These are phyloP conservation scores for Cynaeus angustus DNA, from an alignment of 2,888 invertebrate genomes.

Conservation along the genomic window DNA sequence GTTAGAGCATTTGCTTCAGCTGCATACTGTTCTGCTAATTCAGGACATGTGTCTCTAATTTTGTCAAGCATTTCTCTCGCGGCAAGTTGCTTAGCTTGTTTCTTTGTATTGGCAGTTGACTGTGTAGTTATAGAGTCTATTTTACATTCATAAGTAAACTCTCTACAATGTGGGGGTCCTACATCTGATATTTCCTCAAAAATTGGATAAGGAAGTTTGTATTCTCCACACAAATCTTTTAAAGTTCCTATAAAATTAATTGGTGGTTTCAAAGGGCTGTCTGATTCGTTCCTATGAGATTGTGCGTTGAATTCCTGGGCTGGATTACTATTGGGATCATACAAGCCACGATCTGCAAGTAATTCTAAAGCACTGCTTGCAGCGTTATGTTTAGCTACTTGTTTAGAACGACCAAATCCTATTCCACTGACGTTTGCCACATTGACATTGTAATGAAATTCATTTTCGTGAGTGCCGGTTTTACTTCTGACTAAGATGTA, in stretches of 20 bases:
- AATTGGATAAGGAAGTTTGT: slow-evolving; percentile 73
- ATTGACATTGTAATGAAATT: slow-evolving; percentile 71
- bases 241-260: slow-evolving; percentile 60
- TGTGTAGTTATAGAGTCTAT: slow-evolving; percentile 74
- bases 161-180: slow-evolving; percentile 79
- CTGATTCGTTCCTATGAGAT: slow-evolving; percentile 52
- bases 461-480: slow-evolving; percentile 69
- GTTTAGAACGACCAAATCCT: slow-evolving; percentile 71
- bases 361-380: slow-evolving; percentile 72
- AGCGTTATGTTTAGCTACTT: slow-evolving; percentile 77
- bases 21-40: slow-evolving; percentile 52
- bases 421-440: slow-evolving; percentile 67
- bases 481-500: slow-evolving; percentile 69
- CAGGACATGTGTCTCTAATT: slow-evolving; percentile 59
- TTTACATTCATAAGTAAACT: slow-evolving; percentile 76
- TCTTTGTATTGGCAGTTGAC: slow-evolving; percentile 78
- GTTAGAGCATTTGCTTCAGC: slow-evolving; percentile 50
- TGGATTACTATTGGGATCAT: slow-evolving; percentile 62
- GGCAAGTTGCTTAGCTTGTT: slow-evolving; percentile 78
- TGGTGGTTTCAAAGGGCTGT: slow-evolving; percentile 52
- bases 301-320: slow-evolving; percentile 60
- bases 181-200: slow-evolving; percentile 77
- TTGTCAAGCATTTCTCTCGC: slow-evolving; percentile 72
- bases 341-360: slow-evolving; percentile 68
- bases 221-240: slow-evolving; percentile 71